Base-by-base conservation (phyloP, 1,140 invertebrate species). In the Brachionus plicatilis region DNA sequence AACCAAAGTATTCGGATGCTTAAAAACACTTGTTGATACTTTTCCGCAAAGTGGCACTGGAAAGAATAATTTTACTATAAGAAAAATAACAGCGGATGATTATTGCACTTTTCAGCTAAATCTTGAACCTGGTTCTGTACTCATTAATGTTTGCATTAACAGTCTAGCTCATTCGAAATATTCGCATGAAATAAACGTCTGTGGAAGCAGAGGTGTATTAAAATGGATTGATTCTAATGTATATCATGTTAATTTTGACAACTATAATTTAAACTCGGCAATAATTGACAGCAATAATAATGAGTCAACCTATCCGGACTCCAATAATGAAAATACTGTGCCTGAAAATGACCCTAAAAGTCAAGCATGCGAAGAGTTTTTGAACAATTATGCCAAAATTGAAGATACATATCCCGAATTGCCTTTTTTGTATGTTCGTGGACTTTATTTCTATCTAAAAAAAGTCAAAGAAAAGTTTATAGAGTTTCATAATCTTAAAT, bases 41-140 rank as follows among this genome's bases (percentile, higher is more conserved):
- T 43, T 43, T 43, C 12, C 17, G 3, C 33, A 41, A 0, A 17
- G n/a, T n/a, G 60, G 1, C 2, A 33, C 2, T 50, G 20, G 8
- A 53, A 53, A 17, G 12, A 41, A 17, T 20, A 0, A 50, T 9
- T 56, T 80, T 29, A 41, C 29, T 66, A 3, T 47, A 6, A 60
- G 79, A 65, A 60, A 68, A 65, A 82, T 82, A 20, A 82, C 79
- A 20, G 50, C 79, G 3, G 79, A 82, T 68, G 79, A 82, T 20
- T 65, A 65, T 45, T 65, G 53, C 41, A 82, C 53, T 37, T 82
- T 82, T 82, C 79, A 82, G 29, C 33, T 82, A 43, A 60, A 82
- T 27, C n/a, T 82, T 24, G 79, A 82, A 24, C 65, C 79, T 14
- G 65, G 65, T 37, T 68, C 79, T 9, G 33, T 82, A 33, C 20